Evolutionary conservation across 2,888 invertebrate genomes (phyloP).

Genomic region (Callimorpha dominula): DNA sequence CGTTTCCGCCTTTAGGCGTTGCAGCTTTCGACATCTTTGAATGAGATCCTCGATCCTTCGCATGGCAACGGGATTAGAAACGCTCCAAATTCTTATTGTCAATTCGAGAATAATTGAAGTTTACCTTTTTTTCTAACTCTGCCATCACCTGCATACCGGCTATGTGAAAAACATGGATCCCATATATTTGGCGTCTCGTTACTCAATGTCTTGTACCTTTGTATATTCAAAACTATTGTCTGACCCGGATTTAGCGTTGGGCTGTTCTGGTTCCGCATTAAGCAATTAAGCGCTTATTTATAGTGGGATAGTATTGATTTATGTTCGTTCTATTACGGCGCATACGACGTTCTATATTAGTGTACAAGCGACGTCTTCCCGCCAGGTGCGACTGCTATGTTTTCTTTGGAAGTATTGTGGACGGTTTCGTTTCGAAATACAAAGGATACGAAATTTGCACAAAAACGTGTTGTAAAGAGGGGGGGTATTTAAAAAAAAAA

Average conservation of each 20-base stretch:
- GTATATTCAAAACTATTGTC: conserved; percentile 71
- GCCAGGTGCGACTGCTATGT: conserved; percentile 77
- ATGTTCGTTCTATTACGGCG: conserved; percentile 58
- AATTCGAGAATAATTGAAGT: conserved; percentile 82
- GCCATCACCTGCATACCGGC: conserved; percentile 79
- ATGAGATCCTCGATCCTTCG: conserved; percentile 52
- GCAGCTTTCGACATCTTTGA: conserved; percentile 44
- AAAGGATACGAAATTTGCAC: conserved; percentile 84
- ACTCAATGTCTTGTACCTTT: conserved; percentile 80
- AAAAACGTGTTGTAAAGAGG: conserved; percentile 78
- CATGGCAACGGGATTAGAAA: conserved; percentile 71
- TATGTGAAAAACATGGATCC: conserved; percentile 73
- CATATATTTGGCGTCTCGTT: conserved; percentile 79
- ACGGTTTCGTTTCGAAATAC: conserved; percentile 74
- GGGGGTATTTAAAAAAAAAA: conserved; percentile 62
- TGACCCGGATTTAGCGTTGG: conserved; percentile 58
- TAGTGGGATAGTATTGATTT: conserved; percentile 73
- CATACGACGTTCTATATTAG: conserved; percentile 61
- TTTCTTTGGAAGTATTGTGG: conserved; percentile 72
- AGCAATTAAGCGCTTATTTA: conserved; percentile 80
- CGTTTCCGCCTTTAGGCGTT: conserved; percentile 43
- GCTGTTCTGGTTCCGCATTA: conserved; percentile 64
- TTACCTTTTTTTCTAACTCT: conserved; percentile 72
- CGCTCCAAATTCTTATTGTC: conserved; percentile 73
- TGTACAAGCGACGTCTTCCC: conserved; percentile 62